phyloP scores from a whole-genome alignment of 30 jellyfish, hydroid and myxozoan genomes.

The Aurelia aurita region DNA sequence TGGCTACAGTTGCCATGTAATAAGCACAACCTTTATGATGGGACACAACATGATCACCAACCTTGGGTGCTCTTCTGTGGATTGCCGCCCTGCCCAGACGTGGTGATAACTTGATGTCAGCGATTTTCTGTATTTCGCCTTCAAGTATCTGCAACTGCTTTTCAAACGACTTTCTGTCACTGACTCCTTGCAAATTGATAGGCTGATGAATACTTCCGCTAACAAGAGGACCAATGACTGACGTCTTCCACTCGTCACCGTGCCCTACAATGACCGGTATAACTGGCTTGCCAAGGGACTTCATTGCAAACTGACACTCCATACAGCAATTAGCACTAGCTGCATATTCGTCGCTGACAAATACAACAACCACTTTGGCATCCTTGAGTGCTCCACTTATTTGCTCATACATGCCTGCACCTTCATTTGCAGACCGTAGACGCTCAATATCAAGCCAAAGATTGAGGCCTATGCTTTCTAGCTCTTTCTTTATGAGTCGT shows the following conservation, averaged over 20 bases:
- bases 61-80: slow-evolving; percentile 57
- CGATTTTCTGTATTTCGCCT: slow-evolving; percentile 3
- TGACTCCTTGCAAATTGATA: slow-evolving; percentile 53
- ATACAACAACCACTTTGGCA: slow-evolving; percentile 68
- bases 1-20: slow-evolving; percentile 82
- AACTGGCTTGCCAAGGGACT: slow-evolving; percentile 73
- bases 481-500: slow-evolving; percentile 56
- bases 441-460: slow-evolving; percentile 79
- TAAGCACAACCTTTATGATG: slow-evolving; percentile 76
- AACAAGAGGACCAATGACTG: slow-evolving; percentile 82
- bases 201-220: slow-evolving; percentile 37
- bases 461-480: slow-evolving; percentile 47
- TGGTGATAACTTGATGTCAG: slow-evolving; percentile 7
- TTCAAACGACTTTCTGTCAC: neutral
- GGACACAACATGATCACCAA: slow-evolving; percentile 86
- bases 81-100: neutral
- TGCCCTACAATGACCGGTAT: slow-evolving; percentile 87
- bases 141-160: slow-evolving; percentile 20
- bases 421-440: slow-evolving; percentile 54
- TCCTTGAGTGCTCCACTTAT: slow-evolving; percentile 61
- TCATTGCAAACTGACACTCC: slow-evolving; percentile 90
- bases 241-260: slow-evolving; percentile 68
- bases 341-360: slow-evolving; percentile 79
- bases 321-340: slow-evolving; percentile 83
- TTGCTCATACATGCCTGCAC: slow-evolving; percentile 82